Conservation (phyloP, 2,113 vertebrate species). For the Piprites chloris region DNA sequence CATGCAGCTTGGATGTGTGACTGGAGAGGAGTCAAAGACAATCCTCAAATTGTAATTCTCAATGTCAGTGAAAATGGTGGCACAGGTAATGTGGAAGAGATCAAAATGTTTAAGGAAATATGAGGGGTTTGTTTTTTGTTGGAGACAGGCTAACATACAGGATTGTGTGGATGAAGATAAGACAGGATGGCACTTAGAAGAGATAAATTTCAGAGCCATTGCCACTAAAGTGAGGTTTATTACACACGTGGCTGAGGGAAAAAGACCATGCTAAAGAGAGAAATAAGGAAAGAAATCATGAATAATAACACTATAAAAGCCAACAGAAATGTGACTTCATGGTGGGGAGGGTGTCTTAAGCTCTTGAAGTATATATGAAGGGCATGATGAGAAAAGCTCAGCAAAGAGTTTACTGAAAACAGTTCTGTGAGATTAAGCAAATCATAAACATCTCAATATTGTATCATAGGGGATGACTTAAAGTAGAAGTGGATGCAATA, state of each 20-base stretch:
- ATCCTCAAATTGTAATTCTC: neutral
- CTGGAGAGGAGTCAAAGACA: neutral
- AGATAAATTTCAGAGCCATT: neutral
- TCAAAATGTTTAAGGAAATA: neutral
- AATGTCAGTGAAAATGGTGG: neutral
- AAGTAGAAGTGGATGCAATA: neutral
- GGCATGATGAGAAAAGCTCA: neutral
- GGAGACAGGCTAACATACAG: neutral
- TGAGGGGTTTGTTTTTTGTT: fast-evolving
- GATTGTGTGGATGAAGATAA: neutral
- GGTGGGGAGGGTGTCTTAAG: neutral
- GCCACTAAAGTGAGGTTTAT: neutral
- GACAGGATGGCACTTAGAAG: neutral
- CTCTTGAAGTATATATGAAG: neutral
- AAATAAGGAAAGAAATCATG: neutral
- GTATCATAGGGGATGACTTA: neutral
- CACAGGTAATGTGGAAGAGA: neutral
- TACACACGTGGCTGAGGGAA: neutral
- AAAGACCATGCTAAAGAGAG: neutral
- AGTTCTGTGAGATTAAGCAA: neutral
- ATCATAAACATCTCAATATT: neutral
- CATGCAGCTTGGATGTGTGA: neutral
- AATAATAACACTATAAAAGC: neutral
- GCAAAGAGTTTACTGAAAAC: neutral
- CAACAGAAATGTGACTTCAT: neutral